Conservation (phyloP, 2,797 vertebrate species). For the Morus bassanus region DNA sequence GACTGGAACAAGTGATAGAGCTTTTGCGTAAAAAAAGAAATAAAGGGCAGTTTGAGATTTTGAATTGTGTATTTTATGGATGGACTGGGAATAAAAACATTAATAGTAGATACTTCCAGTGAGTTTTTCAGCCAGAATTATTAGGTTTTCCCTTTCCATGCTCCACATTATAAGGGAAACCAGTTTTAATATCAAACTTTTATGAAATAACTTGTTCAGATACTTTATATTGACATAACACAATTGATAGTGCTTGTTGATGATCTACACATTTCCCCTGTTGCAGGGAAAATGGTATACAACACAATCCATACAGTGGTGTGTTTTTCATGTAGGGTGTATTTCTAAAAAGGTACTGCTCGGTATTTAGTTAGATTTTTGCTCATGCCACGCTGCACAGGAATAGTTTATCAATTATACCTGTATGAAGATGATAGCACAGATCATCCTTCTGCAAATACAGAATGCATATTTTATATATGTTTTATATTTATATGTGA, state of each 20-base stretch:
- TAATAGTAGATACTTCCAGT: neutral
- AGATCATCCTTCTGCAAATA: neutral
- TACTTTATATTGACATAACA: neutral
- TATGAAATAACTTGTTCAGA: neutral
- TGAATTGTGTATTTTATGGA: neutral
- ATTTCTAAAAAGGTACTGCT: neutral
- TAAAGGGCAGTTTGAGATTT: neutral
- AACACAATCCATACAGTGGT: neutral
- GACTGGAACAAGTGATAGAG: neutral
- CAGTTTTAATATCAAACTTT: neutral
- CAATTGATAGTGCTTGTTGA: neutral
- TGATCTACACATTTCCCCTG: neutral
- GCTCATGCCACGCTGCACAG: neutral
- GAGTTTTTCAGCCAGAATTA: neutral
- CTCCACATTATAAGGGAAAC: neutral
- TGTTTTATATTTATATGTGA: neutral
- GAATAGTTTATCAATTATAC: neutral
- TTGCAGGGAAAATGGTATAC: neutral
- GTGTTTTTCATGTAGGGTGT: neutral
- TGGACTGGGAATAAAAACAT: neutral
- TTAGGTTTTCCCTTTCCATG: neutral
- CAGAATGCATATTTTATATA: neutral
- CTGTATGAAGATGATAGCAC: neutral
- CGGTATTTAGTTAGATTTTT: neutral
- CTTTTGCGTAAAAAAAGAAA: neutral